A percentile compares a stretch with the other conserved stretches of the same genome.
These are phyloP conservation scores for Muscicapa striata DNA, from an alignment of 2,797 vertebrate genomes.

Conservation along the genomic window DNA sequence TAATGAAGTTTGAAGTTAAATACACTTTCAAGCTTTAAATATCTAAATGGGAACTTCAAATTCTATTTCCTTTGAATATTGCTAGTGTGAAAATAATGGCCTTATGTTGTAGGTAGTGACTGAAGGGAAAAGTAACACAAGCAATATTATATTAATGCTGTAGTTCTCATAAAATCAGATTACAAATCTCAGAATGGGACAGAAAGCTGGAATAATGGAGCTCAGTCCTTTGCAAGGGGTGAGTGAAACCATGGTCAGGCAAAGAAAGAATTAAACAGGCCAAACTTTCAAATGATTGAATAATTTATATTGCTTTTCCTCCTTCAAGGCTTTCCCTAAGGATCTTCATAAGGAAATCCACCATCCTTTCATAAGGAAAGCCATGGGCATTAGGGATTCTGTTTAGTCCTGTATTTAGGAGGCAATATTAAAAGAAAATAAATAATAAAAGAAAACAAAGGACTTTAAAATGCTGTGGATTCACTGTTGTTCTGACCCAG, in stretches of 20 bases:
- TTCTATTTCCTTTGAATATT: neutral
- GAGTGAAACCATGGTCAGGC: neutral
- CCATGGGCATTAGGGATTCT: neutral
- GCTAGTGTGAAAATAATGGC: neutral
- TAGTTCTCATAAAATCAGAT: neutral
- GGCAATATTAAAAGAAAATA: neutral
- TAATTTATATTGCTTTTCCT: neutral
- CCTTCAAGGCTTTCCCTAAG: neutral
- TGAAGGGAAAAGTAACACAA: neutral
- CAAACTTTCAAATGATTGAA: neutral
- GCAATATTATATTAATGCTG: neutral
- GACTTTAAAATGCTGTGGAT: neutral
- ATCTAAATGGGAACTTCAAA: conserved; percentile 8
- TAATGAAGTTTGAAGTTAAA: conserved; percentile 37
- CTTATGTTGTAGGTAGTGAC: neutral
- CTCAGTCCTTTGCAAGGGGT: neutral
- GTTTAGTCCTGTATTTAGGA: neutral
- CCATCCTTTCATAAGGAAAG: neutral
- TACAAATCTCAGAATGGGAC: neutral
- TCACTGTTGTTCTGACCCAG: neutral
- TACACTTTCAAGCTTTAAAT: conserved; percentile 27
- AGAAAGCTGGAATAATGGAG: neutral
- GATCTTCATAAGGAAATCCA: neutral
- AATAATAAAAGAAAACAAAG: neutral
- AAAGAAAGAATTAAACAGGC: neutral